Conservation (phyloP, 1,140 invertebrate genomes). For the Pseudomyrmex sp. region DNA sequence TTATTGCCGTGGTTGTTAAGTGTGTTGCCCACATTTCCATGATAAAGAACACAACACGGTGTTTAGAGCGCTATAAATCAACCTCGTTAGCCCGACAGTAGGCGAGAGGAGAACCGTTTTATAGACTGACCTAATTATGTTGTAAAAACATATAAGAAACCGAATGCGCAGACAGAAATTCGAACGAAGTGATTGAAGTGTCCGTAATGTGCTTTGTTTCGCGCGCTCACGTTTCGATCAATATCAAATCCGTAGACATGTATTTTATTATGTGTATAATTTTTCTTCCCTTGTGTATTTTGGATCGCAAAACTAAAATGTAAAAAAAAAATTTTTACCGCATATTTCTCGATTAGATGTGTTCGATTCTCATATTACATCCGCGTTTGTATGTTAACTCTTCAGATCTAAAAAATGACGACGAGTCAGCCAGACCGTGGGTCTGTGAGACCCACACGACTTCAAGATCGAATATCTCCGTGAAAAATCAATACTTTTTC, state of each 20-base stretch:
- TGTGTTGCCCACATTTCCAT: constrained; percentile 36
- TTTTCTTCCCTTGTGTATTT: background rate
- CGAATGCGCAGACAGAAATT: background rate
- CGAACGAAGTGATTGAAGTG: constrained; percentile 3
- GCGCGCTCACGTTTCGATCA: background rate
- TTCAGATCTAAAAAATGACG: no score
- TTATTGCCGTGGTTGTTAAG: constrained; percentile 43
- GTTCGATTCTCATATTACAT: no score
- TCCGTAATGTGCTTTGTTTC: constrained; percentile 1
- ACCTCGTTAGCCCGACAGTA: constrained; percentile 58
- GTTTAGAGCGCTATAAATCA: constrained; percentile 68
- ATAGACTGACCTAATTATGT: constrained; percentile 61
- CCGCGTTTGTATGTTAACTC: no score
- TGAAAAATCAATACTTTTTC: no score
- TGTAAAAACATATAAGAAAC: constrained; percentile 29
- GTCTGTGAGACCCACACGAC: no score
- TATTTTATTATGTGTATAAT: no score
- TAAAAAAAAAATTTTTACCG: background rate
- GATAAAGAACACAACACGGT: constrained; percentile 28
- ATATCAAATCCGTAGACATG: background rate
- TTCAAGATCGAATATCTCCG: no score
- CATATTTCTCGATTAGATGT: no score
- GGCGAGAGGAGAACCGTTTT: constrained; percentile 6
- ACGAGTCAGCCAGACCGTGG: no score
- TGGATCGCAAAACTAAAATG: background rate